A percentile compares a stretch with the other conserved stretches of the same genome.
Conservation (phyloP, 2,797 vertebrate species). For the Pygocentrus nattereri region DNA sequence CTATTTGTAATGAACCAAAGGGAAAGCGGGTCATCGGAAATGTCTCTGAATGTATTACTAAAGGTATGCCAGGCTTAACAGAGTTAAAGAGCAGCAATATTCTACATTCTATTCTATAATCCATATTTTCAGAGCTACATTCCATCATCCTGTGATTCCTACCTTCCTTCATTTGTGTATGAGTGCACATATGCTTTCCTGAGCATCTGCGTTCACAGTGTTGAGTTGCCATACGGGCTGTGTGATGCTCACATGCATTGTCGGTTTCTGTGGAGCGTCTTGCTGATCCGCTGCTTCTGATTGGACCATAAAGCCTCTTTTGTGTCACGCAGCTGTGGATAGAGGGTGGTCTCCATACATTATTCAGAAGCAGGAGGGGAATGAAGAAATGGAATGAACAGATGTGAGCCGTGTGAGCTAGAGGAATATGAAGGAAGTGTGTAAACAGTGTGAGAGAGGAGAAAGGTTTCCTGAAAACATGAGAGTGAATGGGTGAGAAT, state of each 20-base stretch:
- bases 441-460: background rate
- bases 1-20: background rate
- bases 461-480: background rate
- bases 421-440: constrained; percentile 6
- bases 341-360: constrained; percentile 4
- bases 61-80: no score
- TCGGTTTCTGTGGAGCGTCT: background rate
- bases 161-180: no score
- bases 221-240: background rate
- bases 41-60: background rate
- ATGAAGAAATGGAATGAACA: background rate
- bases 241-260: background rate
- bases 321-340: constrained; percentile 11
- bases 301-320: background rate
- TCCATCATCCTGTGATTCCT: background rate
- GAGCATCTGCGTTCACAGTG: background rate
- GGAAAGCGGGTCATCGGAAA: background rate
- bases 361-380: constrained; percentile 8
- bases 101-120: no score
- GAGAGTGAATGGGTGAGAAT: background rate
- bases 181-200: background rate
- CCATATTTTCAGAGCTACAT: background rate
- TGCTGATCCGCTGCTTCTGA: background rate
- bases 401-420: background rate
- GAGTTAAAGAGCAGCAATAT: no score